A percentile compares a stretch with the other conserved stretches of the same genome.
These are phyloP conservation scores for Hemaris fuciformis DNA, from an alignment of 2,888 invertebrate genomes.

Conservation along the genomic window DNA sequence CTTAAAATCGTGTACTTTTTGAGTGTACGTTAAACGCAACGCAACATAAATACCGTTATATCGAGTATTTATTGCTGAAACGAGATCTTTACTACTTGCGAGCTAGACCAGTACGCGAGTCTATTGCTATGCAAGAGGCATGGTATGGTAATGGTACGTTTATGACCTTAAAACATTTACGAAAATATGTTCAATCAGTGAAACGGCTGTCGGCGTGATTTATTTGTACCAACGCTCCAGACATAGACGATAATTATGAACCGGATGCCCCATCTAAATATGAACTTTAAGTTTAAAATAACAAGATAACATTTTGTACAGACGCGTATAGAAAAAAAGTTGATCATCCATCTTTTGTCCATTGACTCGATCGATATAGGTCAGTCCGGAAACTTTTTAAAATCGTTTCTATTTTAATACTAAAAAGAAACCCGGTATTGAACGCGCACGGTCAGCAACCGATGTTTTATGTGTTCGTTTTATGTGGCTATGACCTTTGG, in stretches of 20 bases:
- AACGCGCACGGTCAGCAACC: slow-evolving; percentile 19
- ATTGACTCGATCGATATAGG: slow-evolving; percentile 62
- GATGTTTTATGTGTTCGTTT: slow-evolving; percentile 8
- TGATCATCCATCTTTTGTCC: slow-evolving; percentile 55
- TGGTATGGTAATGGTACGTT: slow-evolving; percentile 17
- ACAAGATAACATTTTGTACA: slow-evolving; percentile 18
- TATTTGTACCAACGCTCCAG: slow-evolving; percentile 32
- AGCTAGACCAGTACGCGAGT: background rate
- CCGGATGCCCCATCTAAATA: slow-evolving; percentile 16
- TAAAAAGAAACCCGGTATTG: slow-evolving; percentile 31
- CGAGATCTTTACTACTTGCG: background rate
- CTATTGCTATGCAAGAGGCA: no score
- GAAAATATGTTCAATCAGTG: slow-evolving; percentile 26
- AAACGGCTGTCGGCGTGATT: slow-evolving; percentile 32
- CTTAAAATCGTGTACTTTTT: background rate
- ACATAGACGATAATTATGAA: slow-evolving; percentile 33
- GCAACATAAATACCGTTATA: background rate
- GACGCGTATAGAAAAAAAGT: slow-evolving; percentile 29
- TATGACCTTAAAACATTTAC: slow-evolving; percentile 24
- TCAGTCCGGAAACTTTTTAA: slow-evolving; percentile 56
- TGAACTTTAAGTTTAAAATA: slow-evolving; percentile 20
- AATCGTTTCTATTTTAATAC: slow-evolving; percentile 48
- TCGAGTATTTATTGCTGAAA: background rate
- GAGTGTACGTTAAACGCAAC: background rate
- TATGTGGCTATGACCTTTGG: slow-evolving; percentile 12